Conservation (phyloP, 2,113 vertebrate species). For the Vireo altiloquus region DNA sequence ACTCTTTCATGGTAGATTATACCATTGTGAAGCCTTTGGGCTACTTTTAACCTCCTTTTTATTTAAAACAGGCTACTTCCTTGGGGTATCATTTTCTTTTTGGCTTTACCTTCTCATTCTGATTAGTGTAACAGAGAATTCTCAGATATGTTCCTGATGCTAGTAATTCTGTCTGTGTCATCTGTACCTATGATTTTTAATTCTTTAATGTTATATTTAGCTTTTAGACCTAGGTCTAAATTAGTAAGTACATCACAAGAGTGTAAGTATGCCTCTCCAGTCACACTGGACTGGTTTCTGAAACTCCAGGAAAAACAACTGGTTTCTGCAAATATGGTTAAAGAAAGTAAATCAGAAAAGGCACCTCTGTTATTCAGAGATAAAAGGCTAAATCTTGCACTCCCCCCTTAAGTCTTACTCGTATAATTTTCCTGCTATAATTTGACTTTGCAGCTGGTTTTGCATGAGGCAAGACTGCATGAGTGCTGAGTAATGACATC, state of each 20-base stretch:
- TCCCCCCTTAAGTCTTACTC: background rate
- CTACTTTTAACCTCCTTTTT: background rate
- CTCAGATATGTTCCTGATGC: accelerated
- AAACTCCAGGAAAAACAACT: background rate
- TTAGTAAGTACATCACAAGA: accelerated
- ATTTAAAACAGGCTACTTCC: background rate
- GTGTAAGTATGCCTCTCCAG: background rate
- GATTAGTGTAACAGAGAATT: background rate
- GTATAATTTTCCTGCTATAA: background rate
- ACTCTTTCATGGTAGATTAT: background rate
- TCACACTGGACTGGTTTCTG: background rate
- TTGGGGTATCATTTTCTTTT: background rate
- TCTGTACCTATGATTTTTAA: background rate
- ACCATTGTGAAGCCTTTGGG: background rate
- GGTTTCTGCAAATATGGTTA: background rate
- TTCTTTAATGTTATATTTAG: background rate
- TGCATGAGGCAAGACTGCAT: background rate
- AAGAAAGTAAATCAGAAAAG: background rate
- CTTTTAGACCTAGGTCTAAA: background rate
- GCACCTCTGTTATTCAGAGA: background rate
- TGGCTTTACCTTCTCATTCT: background rate
- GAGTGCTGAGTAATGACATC: background rate
- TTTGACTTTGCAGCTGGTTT: background rate
- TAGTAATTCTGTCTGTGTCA: background rate
- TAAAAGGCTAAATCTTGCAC: background rate